Evolutionary conservation across 2,888 invertebrate species (phyloP).

Genomic region (Andrena minutula): DNA sequence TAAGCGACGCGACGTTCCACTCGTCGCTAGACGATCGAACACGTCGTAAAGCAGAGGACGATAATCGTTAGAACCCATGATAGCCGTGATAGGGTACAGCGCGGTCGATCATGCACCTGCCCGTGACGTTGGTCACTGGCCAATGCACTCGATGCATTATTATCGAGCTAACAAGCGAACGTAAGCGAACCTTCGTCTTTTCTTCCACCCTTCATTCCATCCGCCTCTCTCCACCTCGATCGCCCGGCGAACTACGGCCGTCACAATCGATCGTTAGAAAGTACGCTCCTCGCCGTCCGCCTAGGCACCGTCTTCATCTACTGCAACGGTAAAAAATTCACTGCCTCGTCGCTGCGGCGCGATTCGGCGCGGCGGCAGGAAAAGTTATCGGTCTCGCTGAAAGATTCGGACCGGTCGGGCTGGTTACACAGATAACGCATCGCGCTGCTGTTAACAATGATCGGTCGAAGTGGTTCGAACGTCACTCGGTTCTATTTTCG

Average conservation of each 20-base stretch:
- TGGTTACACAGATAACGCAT: constrained; percentile 50
- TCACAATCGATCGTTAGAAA: constrained; percentile 24
- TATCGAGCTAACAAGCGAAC: constrained; percentile 42
- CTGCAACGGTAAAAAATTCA: neutral
- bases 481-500: constrained; percentile 23
- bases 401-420: constrained; percentile 56
- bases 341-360: constrained; percentile 9
- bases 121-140: constrained; percentile 41
- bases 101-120: constrained; percentile 63
- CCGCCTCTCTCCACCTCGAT: neutral
- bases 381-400: constrained; percentile 26
- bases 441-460: constrained; percentile 36
- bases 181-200: constrained; percentile 15
- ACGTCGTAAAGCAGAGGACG: constrained; percentile 33
- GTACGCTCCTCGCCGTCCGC: neutral
- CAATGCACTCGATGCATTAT: constrained; percentile 61
- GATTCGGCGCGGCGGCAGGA: constrained; percentile 51
- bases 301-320: neutral
- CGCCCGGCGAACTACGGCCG: constrained; percentile 2
- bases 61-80: constrained; percentile 29
- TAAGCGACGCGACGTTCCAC: neutral
- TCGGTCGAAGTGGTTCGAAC: constrained; percentile 10
- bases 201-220: neutral
- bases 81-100: constrained; percentile 25
- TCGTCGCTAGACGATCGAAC: constrained; percentile 29